Percentiles rank a stretch among this genome's conserved stretches.
These are phyloP conservation scores for Phragmatobia fuliginosa DNA, from an alignment of 2,888 invertebrate species.

Conservation along the genomic window DNA sequence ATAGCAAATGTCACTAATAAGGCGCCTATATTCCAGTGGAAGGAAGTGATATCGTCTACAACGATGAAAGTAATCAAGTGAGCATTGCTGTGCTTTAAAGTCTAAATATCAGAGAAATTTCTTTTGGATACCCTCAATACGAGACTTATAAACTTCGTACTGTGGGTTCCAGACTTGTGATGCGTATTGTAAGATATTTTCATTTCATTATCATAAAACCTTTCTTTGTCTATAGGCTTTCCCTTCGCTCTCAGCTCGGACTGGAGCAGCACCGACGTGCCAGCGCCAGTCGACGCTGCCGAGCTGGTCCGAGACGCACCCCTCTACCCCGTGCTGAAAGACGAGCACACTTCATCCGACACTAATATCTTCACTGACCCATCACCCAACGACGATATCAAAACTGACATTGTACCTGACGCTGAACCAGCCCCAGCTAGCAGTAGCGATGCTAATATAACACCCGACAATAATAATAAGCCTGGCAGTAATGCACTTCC, in stretches of 20 bases:
- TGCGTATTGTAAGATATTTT: neutral
- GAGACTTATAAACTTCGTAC: too few relatives aligned
- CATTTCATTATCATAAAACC: neutral
- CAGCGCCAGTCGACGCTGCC: constrained; percentile 60
- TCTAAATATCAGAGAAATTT: too few relatives aligned
- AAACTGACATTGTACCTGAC: neutral
- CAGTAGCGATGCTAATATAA: neutral
- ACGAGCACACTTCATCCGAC: constrained; percentile 24
- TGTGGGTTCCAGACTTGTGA: too few relatives aligned
- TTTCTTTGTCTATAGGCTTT: constrained; percentile 62
- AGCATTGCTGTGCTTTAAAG: too few relatives aligned
- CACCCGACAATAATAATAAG: neutral
- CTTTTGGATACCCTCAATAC: too few relatives aligned
- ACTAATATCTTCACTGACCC: constrained; percentile 2
- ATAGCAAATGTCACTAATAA: too few relatives aligned
- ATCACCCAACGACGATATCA: constrained; percentile 12
- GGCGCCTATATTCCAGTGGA: too few relatives aligned
- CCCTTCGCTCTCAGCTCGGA: constrained; percentile 55
- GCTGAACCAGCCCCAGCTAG: neutral
- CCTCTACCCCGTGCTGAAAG: constrained; percentile 67
- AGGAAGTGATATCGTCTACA: too few relatives aligned
- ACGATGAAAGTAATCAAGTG: too few relatives aligned
- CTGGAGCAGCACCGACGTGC: constrained; percentile 67
- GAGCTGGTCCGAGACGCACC: constrained; percentile 74
- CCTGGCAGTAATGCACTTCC: neutral